These are phyloP conservation scores for Mallotus villosus DNA, from an alignment of 2,797 vertebrate species.

Conservation along the genomic window DNA sequence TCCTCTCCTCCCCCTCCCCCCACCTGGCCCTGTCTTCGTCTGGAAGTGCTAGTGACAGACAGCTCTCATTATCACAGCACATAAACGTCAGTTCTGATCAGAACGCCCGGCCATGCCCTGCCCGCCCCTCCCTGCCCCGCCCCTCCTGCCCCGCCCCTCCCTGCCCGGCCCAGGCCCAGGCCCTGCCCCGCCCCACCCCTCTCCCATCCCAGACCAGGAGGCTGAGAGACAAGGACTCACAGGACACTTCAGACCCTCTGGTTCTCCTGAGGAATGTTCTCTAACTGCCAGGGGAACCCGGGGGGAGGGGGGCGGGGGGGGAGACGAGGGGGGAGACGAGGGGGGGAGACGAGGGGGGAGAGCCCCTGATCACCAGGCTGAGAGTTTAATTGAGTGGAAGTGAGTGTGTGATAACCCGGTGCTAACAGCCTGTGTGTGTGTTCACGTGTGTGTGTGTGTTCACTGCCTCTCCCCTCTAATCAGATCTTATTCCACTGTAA, in stretches of 20 bases:
- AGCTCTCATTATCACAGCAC: constrained; percentile 63
- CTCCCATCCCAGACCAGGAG: too few relatives aligned
- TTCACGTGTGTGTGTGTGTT: not conserved
- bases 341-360: too few relatives aligned
- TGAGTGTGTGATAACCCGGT: constrained; percentile 19
- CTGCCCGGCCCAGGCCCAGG: too few relatives aligned
- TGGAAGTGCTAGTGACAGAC: too few relatives aligned
- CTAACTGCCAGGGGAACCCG: too few relatives aligned
- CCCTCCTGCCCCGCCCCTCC: too few relatives aligned
- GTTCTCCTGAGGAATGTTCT: too few relatives aligned
- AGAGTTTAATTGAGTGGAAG: constrained; percentile 68
- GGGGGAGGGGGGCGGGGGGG: constrained; percentile 4
- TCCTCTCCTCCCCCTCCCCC: too few relatives aligned
- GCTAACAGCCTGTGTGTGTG: not conserved
- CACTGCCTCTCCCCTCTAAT: constrained; percentile 57
- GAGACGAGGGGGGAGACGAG: not conserved
- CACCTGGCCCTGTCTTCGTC: too few relatives aligned
- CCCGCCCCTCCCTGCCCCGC: too few relatives aligned
- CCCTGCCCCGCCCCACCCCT: too few relatives aligned
- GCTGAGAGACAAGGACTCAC: constrained; percentile 12
- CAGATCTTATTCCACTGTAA: constrained; percentile 74
- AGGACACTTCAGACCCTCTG: constrained; percentile 46
- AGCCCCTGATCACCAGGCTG: constrained; percentile 34
- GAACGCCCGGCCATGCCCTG: too few relatives aligned
- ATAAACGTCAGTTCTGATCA: constrained; percentile 51